Base-by-base conservation (phyloP, 2,113 vertebrate genomes). In the Phoenicopterus ruber region DNA sequence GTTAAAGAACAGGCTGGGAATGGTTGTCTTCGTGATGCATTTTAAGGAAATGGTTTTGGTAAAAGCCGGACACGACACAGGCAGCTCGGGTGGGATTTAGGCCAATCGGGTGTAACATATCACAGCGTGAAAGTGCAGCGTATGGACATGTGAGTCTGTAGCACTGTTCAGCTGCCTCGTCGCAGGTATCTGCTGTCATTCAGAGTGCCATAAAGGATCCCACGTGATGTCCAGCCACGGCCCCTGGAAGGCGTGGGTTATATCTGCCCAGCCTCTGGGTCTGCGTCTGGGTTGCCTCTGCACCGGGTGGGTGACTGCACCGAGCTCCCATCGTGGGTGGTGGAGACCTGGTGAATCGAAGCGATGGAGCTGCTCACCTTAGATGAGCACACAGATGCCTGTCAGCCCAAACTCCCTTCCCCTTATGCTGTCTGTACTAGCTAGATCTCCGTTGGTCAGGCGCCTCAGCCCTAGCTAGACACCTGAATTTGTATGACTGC, bases 291-390 rank as follows among this genome's bases (percentile, higher is more conserved):
- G 18, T 40, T 54, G 11, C 17, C 25, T 40, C 46, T 38, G 25
- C n/a, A 49, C 17, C 0, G 5, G 5, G 22, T 49, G 24, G 18
- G 21, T 74, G 57, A 65, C 46, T 49, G 24, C 55, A 25, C 28
- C 2, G 3, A 59, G 32, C 24, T 54, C 38, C 40, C 2, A 0
- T 55, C 38, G 32, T 0, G 2, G 25, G 9, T 17, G 10, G 16
- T 38, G 18, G 42, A 57, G 21, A 61, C 17, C 13, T 76, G 36
- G 12, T 42, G 13, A 78, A 52, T 28, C 17, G 46, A 63, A 20
- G 22, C 50, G 25, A 6, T 13, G 28, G 25, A 80, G 32, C 42
- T 52, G 22, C 50, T 70, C 34, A 63, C 31, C 38, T 69, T 58
- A 12, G 0, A 0, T 36, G 14, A 86, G 26, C 50, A 59, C 50